Percentiles rank a stretch among this genome's conserved stretches.
Conservation (phyloP, 2,113 vertebrate species). For the Otus sunia region DNA sequence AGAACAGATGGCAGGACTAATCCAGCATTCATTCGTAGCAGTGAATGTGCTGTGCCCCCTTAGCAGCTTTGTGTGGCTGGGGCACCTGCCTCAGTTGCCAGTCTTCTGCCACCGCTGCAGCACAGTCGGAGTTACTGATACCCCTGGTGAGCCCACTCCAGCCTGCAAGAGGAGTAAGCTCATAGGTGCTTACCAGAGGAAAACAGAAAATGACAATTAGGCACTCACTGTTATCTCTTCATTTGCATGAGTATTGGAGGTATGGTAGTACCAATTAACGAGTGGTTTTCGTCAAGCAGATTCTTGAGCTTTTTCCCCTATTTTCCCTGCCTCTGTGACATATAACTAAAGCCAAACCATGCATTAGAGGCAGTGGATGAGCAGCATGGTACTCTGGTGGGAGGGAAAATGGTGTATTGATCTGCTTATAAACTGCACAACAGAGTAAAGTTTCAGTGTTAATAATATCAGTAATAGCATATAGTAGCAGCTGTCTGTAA, state of each 20-base stretch:
- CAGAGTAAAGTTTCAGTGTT: neutral
- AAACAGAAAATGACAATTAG: neutral
- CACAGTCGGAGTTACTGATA: fast-evolving
- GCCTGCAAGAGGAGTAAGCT: neutral
- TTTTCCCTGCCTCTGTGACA: neutral
- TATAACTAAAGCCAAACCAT: neutral
- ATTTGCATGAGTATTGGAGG: neutral
- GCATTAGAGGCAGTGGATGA: neutral
- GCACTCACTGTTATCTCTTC: neutral
- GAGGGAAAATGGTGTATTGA: neutral
- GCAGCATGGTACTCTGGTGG: neutral
- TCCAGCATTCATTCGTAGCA: neutral
- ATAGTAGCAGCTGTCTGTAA: neutral
- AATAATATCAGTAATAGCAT: neutral
- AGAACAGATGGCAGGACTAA: neutral
- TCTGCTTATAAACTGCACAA: neutral
- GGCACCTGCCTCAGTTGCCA: neutral
- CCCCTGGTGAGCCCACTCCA: neutral
- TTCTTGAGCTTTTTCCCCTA: neutral
- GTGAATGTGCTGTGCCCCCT: neutral
- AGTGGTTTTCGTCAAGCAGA: neutral
- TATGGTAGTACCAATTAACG: neutral
- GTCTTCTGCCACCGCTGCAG: neutral
- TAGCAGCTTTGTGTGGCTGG: neutral
- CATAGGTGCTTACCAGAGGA: neutral